Conservation (phyloP, 2,797 vertebrate genomes). For the Epinephelus coioides region DNA sequence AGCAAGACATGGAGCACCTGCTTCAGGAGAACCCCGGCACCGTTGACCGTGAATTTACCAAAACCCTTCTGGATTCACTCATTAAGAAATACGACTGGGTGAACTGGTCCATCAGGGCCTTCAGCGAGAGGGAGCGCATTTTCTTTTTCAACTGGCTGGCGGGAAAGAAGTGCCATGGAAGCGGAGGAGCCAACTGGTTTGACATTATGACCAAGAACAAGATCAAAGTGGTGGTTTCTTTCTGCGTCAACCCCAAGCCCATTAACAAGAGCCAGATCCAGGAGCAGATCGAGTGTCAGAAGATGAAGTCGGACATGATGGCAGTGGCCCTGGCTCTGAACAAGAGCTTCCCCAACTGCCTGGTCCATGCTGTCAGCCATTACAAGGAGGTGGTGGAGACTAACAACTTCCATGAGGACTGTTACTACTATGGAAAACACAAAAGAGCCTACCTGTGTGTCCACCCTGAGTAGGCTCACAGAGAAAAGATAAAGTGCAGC, state of each 20-base stretch:
- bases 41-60: conserved; percentile 71
- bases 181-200: conserved; percentile 83
- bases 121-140: conserved; percentile 76
- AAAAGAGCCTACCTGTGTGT: conserved; percentile 83
- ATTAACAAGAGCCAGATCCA: conserved; percentile 82
- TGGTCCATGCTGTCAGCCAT: conserved; percentile 86
- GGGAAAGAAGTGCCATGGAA: conserved; percentile 85
- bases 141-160: conserved; percentile 89
- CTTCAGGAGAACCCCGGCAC: conserved; percentile 71
- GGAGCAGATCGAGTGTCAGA: conserved; percentile 82
- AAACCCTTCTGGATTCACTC: conserved; percentile 78
- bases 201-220: conserved; percentile 83
- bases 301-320: conserved; percentile 84
- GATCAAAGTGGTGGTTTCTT: conserved; percentile 85
- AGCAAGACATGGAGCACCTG: conserved; percentile 79
- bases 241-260: conserved; percentile 80
- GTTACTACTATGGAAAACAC: conserved; percentile 84
- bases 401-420: conserved; percentile 87
- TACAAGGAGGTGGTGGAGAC: conserved; percentile 85
- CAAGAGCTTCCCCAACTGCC: conserved; percentile 79
- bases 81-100: conserved; percentile 89
- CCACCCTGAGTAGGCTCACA: conserved; percentile 80
- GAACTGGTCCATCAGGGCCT: conserved; percentile 85
- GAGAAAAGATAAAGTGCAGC: not conserved
- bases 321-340: conserved; percentile 77